Conservation (phyloP, 2,888 invertebrate genomes). For the Troides oblongomaculatus region DNA sequence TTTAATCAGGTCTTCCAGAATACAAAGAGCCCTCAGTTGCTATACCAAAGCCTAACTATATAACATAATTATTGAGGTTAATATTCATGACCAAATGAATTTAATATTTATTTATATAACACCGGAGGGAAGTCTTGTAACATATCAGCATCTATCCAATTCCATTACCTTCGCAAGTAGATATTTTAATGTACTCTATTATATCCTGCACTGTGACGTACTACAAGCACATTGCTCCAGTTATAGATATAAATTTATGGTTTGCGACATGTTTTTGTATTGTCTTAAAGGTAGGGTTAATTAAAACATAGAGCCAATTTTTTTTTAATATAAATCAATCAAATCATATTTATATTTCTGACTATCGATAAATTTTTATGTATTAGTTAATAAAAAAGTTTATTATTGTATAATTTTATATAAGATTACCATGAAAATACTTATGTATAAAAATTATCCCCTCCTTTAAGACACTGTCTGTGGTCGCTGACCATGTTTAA, state of each 20-base stretch:
- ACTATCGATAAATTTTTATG: too few species aligned
- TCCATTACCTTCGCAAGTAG: too few species aligned
- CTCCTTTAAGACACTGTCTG: slow-evolving; percentile 16
- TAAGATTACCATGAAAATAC: too few species aligned
- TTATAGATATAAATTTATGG: background rate
- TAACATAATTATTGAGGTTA: too few species aligned
- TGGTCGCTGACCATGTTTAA: slow-evolving; percentile 1
- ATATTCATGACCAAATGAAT: too few species aligned
- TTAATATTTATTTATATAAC: too few species aligned
- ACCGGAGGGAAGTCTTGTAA: slow-evolving; percentile 3
- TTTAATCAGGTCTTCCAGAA: too few species aligned
- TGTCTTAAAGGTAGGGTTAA: slow-evolving; percentile 20
- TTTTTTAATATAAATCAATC: background rate
- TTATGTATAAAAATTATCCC: background rate
- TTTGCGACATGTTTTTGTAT: slow-evolving; percentile 6
- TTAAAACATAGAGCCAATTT: background rate
- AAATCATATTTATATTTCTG: background rate
- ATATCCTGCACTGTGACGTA: slow-evolving; percentile 23
- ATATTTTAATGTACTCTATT: too few species aligned
- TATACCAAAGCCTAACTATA: too few species aligned
- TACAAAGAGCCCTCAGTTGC: too few species aligned
- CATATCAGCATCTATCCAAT: slow-evolving; percentile 21
- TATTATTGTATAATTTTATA: too few species aligned
- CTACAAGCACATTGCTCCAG: background rate
- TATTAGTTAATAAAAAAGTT: too few species aligned